These are phyloP conservation scores for Melieria picta DNA, from an alignment of 2,888 invertebrate genomes.

Conservation along the genomic window DNA sequence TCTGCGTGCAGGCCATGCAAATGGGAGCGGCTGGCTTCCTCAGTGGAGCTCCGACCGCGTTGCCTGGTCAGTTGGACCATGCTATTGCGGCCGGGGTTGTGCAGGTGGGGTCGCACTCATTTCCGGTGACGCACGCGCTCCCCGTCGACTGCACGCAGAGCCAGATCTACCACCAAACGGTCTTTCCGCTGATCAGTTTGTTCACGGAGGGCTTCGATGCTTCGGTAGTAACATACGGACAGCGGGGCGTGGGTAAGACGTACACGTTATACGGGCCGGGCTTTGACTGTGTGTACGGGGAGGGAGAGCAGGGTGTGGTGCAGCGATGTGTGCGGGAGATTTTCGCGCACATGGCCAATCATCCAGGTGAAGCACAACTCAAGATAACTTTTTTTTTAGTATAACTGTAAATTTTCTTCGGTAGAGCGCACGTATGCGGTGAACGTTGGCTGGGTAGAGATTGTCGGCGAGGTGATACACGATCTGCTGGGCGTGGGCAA, in stretches of 20 bases:
- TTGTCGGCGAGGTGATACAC: conserved; percentile 74
- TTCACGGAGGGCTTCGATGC: conserved; percentile 80
- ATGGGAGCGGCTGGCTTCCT: conserved; percentile 48
- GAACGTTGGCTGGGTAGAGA: conserved; percentile 79
- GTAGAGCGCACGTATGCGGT: conserved; percentile 73
- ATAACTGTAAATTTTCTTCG: background rate
- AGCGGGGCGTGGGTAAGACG: conserved; percentile 76
- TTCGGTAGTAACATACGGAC: conserved; percentile 77
- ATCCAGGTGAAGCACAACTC: conserved; percentile 58
- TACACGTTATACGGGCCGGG: conserved; percentile 79
- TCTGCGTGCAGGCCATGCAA: conserved; percentile 60
- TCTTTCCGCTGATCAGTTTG: conserved; percentile 74
- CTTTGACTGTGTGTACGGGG: conserved; percentile 71
- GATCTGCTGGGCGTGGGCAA: conserved; percentile 69
- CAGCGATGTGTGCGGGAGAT: conserved; percentile 78
- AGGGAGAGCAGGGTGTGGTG: conserved; percentile 75
- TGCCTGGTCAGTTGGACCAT: conserved; percentile 46
- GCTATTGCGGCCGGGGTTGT: conserved; percentile 62
- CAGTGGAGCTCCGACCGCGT: conserved; percentile 7
- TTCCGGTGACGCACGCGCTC: conserved; percentile 69
- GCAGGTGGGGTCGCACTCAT: conserved; percentile 63
- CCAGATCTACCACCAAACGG: conserved; percentile 73
- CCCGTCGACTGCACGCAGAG: conserved; percentile 73
- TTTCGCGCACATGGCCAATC: conserved; percentile 73
- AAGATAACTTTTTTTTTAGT: background rate